phyloP scores from a whole-genome alignment of 2,797 vertebrate species.

The Semaprochilodus insignis region DNA sequence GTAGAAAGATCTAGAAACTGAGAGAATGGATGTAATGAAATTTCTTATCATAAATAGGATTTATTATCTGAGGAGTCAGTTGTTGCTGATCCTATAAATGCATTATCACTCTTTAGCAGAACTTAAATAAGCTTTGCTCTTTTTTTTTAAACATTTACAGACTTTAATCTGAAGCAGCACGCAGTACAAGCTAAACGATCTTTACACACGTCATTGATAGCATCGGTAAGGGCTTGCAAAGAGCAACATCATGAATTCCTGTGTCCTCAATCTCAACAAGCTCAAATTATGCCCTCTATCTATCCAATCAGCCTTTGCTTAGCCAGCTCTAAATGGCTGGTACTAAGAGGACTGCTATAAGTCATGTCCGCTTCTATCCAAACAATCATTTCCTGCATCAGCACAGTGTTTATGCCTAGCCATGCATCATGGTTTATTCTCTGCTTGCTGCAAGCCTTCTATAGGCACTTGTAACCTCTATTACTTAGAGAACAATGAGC shows the following conservation, averaged over 20 bases:
- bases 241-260: background rate
- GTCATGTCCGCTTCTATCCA: constrained; percentile 58
- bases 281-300: background rate
- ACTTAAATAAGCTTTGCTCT: constrained; percentile 5
- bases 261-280: background rate
- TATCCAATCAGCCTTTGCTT: constrained; percentile 12
- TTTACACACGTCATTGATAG: background rate
- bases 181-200: background rate
- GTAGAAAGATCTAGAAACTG: background rate
- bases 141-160: background rate
- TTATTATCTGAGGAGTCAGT: background rate
- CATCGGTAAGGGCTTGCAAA: background rate
- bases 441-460: constrained; percentile 46
- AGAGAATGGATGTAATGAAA: background rate
- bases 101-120: background rate
- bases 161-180: background rate
- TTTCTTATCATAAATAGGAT: background rate
- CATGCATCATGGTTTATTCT: constrained; percentile 63
- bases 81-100: background rate
- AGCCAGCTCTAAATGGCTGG: constrained; percentile 39
- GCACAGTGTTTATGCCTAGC: constrained; percentile 54
- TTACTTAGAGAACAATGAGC: constrained; percentile 70
- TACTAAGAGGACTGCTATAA: constrained; percentile 56
- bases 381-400: constrained; percentile 67
- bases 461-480: constrained; percentile 61